Evolutionary conservation across 2,888 invertebrate species (phyloP).

Genomic region (Patella ulyssiponensis): DNA sequence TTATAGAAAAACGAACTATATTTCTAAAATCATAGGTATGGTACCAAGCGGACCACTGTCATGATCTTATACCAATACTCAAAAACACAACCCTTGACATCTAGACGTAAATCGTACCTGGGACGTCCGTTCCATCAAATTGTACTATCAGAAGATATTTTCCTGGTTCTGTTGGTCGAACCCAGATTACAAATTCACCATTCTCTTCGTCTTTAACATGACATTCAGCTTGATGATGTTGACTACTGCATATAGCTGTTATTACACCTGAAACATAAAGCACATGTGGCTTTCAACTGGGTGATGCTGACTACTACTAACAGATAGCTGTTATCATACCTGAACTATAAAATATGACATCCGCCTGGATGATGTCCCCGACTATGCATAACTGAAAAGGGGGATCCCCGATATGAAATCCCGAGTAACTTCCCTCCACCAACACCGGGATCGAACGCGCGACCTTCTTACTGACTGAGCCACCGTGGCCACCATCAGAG

Average conservation of each 20-base stretch:
- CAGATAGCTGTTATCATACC: too few species aligned
- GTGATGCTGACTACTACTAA: conserved; percentile 88
- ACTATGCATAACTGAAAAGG: too few species aligned
- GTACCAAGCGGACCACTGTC: neutral
- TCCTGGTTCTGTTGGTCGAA: conserved; percentile 96
- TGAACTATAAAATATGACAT: too few species aligned
- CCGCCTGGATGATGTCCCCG: too few species aligned
- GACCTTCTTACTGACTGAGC: too few species aligned
- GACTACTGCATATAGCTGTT: conserved; percentile 95
- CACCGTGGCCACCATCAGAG: too few species aligned
- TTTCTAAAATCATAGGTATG: neutral
- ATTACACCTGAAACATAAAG: conserved; percentile 80
- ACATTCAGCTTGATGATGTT: conserved; percentile 93
- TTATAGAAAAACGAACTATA: neutral
- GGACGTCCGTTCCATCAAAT: conserved; percentile 76
- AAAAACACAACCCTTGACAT: neutral
- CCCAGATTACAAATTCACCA: conserved; percentile 92
- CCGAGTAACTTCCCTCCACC: too few species aligned
- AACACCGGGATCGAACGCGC: too few species aligned
- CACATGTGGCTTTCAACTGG: conserved; percentile 96
- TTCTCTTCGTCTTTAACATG: conserved; percentile 96
- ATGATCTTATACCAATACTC: neutral
- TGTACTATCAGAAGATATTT: conserved; percentile 93
- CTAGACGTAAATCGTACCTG: conserved; percentile 63
- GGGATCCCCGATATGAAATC: too few species aligned